These are phyloP conservation scores for Fulmarus glacialis DNA, from an alignment of 2,113 vertebrate species.

Conservation along the genomic window DNA sequence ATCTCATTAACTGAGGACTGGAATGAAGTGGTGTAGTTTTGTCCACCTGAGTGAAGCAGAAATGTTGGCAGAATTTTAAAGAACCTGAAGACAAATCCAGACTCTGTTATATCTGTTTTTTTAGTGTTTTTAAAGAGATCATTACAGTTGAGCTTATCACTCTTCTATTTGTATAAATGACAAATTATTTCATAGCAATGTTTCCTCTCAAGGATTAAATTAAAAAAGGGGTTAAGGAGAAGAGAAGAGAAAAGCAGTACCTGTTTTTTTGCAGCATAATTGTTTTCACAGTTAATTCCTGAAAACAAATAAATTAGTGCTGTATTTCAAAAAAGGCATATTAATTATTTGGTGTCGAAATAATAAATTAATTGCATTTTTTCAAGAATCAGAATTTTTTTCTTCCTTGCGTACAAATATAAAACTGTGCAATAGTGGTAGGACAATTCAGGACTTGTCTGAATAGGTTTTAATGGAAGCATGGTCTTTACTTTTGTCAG, in stretches of 20 bases:
- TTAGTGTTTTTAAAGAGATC: background rate
- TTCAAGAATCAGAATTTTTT: background rate
- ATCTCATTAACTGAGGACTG: background rate
- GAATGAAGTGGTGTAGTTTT: background rate
- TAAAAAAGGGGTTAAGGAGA: rapidly evolving
- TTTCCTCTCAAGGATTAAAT: background rate
- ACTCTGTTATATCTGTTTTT: background rate
- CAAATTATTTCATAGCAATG: background rate
- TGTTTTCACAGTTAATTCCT: background rate
- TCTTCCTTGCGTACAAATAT: background rate
- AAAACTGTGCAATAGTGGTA: background rate
- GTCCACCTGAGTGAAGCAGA: background rate
- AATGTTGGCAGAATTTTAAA: background rate
- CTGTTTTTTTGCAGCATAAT: background rate
- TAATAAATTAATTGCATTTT: background rate
- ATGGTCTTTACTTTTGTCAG: background rate
- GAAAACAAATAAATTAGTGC: background rate
- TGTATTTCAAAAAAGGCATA: background rate
- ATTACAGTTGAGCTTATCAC: background rate
- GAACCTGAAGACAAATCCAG: background rate
- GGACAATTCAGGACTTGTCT: background rate
- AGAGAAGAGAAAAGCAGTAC: background rate
- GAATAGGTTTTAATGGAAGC: background rate
- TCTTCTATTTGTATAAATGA: background rate
- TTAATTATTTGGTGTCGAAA: background rate